phyloP scores from a whole-genome alignment of 1,140 invertebrate genomes.

The Onthophagus taurus region DNA sequence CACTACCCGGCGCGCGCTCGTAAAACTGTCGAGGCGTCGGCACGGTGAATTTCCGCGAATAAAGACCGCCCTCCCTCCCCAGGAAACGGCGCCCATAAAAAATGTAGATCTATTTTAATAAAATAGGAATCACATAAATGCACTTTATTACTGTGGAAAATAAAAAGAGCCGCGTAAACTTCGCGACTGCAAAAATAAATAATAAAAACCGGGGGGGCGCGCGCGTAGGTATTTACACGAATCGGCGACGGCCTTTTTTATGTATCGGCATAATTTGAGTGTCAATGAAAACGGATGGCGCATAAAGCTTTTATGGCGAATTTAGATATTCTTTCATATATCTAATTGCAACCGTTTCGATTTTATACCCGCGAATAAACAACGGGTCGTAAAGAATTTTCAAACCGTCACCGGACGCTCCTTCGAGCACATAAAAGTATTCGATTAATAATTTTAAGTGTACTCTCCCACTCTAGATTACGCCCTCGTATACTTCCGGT shows the following conservation, averaged over 20 bases:
- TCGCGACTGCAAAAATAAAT: constrained; percentile 20
- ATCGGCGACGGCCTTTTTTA: constrained; percentile 23
- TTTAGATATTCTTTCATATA: constrained; percentile 5
- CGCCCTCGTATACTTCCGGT: too few species aligned
- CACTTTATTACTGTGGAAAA: constrained; percentile 24
- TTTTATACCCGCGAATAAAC: neutral
- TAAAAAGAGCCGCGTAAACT: constrained; percentile 22
- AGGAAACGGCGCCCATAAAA: neutral
- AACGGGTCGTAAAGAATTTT: neutral
- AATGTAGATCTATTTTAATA: constrained; percentile 12
- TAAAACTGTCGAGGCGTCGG: too few species aligned
- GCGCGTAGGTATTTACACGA: constrained; percentile 27
- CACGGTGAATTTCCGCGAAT: too few species aligned
- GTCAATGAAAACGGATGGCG: constrained; percentile 18
- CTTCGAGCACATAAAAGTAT: neutral
- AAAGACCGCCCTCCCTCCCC: too few species aligned
- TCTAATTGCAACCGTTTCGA: constrained; percentile 3
- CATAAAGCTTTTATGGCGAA: constrained; percentile 17
- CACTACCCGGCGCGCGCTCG: too few species aligned
- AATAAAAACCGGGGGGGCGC: too few species aligned
- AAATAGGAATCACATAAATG: constrained; percentile 25
- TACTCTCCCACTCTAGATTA: too few species aligned
- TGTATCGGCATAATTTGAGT: constrained; percentile 16
- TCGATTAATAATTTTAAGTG: constrained; percentile 1
- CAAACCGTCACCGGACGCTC: neutral